A percentile compares a stretch with the other conserved stretches of the same genome.
These are phyloP conservation scores for Protosalanx chinensis DNA, from an alignment of 2,797 vertebrate genomes.

Conservation along the genomic window DNA sequence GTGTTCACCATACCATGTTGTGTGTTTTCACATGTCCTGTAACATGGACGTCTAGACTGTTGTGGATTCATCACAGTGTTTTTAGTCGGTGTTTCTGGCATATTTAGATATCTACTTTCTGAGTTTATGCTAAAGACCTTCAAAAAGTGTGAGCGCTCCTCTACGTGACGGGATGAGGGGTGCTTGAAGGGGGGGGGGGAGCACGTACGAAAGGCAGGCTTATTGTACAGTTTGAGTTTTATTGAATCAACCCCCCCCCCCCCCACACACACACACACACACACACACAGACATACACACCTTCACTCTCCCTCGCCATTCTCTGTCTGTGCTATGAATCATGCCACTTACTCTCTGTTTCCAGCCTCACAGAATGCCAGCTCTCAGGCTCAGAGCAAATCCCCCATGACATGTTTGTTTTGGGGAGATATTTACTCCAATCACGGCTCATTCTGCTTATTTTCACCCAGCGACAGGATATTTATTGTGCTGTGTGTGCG, in stretches of 20 bases:
- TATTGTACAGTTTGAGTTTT: conserved; percentile 11
- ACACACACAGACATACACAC: too few relatives aligned
- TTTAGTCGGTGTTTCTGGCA: not conserved
- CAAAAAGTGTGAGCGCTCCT: not conserved
- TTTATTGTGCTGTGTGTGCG: conserved; percentile 50
- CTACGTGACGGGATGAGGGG: too few relatives aligned
- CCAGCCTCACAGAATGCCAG: conserved; percentile 23
- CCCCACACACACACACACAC: too few relatives aligned
- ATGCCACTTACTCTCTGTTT: conserved; percentile 36
- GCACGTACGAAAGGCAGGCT: not conserved
- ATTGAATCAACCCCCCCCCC: conserved; percentile 12
- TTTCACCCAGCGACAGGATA: conserved; percentile 52
- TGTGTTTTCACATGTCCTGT: conserved; percentile 28
- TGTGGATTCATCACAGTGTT: not conserved
- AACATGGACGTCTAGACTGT: not conserved
- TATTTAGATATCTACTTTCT: not conserved
- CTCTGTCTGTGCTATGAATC: conserved; percentile 39
- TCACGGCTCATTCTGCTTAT: conserved; percentile 57
- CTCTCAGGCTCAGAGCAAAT: conserved; percentile 48
- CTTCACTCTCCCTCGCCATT: conserved; percentile 11
- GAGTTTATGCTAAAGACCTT: not conserved
- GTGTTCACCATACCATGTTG: conserved; percentile 22
- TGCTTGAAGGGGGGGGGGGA: conserved; percentile 11
- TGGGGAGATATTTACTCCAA: conserved; percentile 49
- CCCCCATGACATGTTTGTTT: conserved; percentile 65